Percentiles rank a stretch among this genome's conserved stretches.
phyloP scores from a whole-genome alignment of 92 coral and sea anemone genomes.

The Ricordea florida region DNA sequence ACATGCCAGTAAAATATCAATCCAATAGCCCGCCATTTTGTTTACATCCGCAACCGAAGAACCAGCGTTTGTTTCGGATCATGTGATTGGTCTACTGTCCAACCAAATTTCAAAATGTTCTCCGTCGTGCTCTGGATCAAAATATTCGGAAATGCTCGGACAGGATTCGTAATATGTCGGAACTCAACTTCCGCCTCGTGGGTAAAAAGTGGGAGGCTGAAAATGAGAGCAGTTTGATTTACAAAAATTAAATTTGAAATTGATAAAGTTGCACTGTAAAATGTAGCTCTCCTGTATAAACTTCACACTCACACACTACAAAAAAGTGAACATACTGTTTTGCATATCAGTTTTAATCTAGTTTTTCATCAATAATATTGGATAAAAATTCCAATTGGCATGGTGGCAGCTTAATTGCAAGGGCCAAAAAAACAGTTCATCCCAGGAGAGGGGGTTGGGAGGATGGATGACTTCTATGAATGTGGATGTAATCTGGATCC shows the following conservation, averaged over 20 bases:
- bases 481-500: too few relatives aligned
- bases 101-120: not conserved
- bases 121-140: not conserved
- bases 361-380: too few relatives aligned
- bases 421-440: too few relatives aligned
- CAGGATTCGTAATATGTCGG: not conserved
- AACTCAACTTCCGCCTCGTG: slow-evolving; percentile 3
- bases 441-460: too few relatives aligned
- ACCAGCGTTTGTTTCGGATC: not conserved
- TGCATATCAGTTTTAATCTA: too few relatives aligned
- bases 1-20: not conserved
- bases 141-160: not conserved
- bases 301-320: too few relatives aligned
- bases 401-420: too few relatives aligned
- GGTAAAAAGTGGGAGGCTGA: not conserved
- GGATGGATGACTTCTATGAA: too few relatives aligned
- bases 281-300: too few relatives aligned
- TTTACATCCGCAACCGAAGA: slow-evolving; percentile 43
- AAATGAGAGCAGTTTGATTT: not conserved
- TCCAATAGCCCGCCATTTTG: slow-evolving; percentile 58
- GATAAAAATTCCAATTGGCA: too few relatives aligned
- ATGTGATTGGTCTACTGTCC: not conserved
- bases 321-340: too few relatives aligned
- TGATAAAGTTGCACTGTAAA: too few relatives aligned
- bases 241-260: not conserved